Evolutionary conservation across 1,140 invertebrate species (phyloP), one percentile per base, ranked within the genome.

Genomic region (Rhynchophorus ferrugineus): DNA sequence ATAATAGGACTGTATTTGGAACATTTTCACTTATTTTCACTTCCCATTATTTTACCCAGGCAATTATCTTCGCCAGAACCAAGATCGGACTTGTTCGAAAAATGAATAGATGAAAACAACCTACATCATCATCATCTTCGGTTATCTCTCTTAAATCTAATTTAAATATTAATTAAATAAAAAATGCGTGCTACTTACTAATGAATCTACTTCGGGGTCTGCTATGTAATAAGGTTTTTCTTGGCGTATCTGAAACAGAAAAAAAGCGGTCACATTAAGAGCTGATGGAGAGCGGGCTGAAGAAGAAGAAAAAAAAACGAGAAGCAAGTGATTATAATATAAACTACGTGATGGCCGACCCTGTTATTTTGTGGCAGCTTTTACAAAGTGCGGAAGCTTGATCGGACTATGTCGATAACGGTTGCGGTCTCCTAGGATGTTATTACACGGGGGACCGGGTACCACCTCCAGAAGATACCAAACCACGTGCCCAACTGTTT

Each of bases 211-310:
- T 84, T 96, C 94, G 68, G 91, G 91, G 78, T 96, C 92, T 69
- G 93, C 91, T 78, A 91, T 89, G 77, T 96, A 96, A 80, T 93
- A 95, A 68, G 91, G 91, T 81, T 95, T 95, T 78, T 96, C 91
- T 83, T 91, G 87, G 76, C 91, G 86, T 81, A 94, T 94, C 91
- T 95, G 87, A 67, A 88, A 85, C 74, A 74, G 75, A 75, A 78
- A 74, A 77, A 70, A 70, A 44, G 3, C 34, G 21, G 17, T 14
- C n/a, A n/a, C n/a, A n/a, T n/a, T n/a, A n/a, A n/a, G n/a, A n/a
- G n/a, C n/a, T n/a, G n/a, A n/a, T n/a, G n/a, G n/a, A n/a, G n/a
- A n/a, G n/a, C n/a, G n/a, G n/a, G n/a, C n/a, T n/a, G n/a, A n/a
- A n/a, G n/a, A n/a, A n/a, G n/a, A n/a, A 49, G 17, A 43, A 24